A percentile compares a stretch with the other conserved stretches of the same genome.
Evolutionary conservation across 2,113 vertebrate species (phyloP).

Genomic region (Rousettus leschenaultii): DNA sequence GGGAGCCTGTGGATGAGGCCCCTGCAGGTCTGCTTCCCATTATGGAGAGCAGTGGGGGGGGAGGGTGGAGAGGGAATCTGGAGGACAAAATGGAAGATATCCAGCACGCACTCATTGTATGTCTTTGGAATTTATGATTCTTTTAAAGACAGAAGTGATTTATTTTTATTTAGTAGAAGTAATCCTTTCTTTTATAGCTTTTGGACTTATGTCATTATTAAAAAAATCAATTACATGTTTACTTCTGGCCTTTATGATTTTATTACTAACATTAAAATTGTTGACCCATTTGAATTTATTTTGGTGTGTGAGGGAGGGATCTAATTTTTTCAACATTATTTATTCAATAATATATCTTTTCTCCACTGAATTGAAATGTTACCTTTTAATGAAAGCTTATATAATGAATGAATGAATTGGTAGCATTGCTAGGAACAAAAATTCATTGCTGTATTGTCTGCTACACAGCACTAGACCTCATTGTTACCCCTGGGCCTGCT

Average conservation of each 20-base stretch:
- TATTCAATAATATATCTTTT: not conserved
- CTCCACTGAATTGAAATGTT: not conserved
- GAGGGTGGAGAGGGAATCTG: not conserved
- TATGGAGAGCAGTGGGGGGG: not conserved
- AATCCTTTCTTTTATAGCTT: not conserved
- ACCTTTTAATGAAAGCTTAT: not conserved
- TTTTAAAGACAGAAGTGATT: not conserved
- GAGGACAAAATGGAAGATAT: not conserved
- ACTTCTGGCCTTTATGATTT: not conserved
- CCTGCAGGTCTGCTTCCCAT: not conserved
- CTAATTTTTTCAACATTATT: not conserved
- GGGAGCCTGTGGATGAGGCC: not conserved
- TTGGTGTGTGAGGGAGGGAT: not conserved
- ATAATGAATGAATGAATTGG: not conserved
- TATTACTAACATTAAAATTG: not conserved
- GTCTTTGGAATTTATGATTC: not conserved
- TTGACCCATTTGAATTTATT: not conserved
- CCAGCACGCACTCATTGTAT: not conserved
- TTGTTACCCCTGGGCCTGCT: not conserved
- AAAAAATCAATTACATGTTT: slow-evolving; percentile 5
- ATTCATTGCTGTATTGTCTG: not conserved
- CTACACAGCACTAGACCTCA: not conserved
- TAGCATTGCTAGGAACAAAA: not conserved
- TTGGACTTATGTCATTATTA: not conserved
- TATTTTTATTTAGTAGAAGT: not conserved